Base-by-base conservation (phyloP, 2,797 vertebrate genomes). In the Enteromius treurensis region DNA sequence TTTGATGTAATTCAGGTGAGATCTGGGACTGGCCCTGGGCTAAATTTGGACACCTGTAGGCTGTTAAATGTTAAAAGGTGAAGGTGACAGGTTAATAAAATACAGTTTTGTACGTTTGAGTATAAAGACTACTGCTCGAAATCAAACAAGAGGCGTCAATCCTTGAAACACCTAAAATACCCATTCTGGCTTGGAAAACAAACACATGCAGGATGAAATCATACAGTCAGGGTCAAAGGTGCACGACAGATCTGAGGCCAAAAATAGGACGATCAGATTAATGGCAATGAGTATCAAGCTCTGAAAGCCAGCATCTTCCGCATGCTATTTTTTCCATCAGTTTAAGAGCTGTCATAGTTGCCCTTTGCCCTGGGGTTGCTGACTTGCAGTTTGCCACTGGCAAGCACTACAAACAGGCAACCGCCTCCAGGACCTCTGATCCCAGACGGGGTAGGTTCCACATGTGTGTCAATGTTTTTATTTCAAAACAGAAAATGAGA, bases 371-470 rank as follows among this genome's bases (percentile, higher is more conserved):
- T 51, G 55, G 32, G 32, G 78, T 84, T 86, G 76, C 87, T 89
- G 88, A 89, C 86, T 88, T 87, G 84, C 86, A 88, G 71, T 87
- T 88, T 88, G 70, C 81, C 82, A 78, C 83, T 89, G 88, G 86
- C 86, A 82, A 42, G 37, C 77, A 86, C 83, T 84, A 85, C 74
- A 89, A 90, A 88, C 88, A 55, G 55, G 47, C 65, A 26, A 19
- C 75, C 34, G 47, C 29, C 74, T 79, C 75, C 65, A 70, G 73
- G 79, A 86, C 70, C 81, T 85, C 68, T 82, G 40, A 75, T 62
- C 65, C 67, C 23, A 60, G 51, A 78, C 62, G 40, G 40, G 75
- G 62, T 32, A 62, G 80, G 34, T 47, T 83, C 79, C 53, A 55
- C 69, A 84, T 86, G 73, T 74, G 71, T 37, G 75, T 88, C 82